Evolutionary conservation across 1,140 invertebrate genomes (phyloP).

Genomic region (Scaptomyza graminum): DNA sequence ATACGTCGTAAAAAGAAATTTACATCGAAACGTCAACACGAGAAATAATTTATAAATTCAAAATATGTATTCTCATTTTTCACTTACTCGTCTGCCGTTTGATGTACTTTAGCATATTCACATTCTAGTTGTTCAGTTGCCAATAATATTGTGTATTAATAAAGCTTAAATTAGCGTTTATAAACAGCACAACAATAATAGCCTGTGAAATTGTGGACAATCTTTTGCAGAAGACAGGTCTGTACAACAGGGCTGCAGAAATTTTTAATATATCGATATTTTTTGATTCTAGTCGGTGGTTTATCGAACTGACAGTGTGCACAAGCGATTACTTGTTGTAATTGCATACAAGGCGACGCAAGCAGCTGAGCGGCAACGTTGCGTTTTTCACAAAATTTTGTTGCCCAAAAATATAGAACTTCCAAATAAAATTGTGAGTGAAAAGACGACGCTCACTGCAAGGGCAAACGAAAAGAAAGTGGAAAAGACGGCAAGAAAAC

Average conservation of each 20-base stretch:
- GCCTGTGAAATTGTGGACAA: slow-evolving; percentile 11
- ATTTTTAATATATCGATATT: slow-evolving; percentile 7
- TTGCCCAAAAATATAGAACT: slow-evolving; percentile 2
- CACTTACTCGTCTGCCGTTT: slow-evolving; percentile 79
- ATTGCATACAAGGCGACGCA: slow-evolving; percentile 26
- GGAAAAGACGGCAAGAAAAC: slow-evolving; percentile 1
- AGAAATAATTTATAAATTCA: not conserved
- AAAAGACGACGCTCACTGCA: slow-evolving; percentile 2
- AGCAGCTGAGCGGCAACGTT: slow-evolving; percentile 48
- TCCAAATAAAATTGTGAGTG: slow-evolving; percentile 21
- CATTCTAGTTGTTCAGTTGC: slow-evolving; percentile 48
- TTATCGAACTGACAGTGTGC: slow-evolving; percentile 24
- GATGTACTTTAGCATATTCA: slow-evolving; percentile 79
- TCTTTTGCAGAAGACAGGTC: not conserved
- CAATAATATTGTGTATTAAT: slow-evolving; percentile 5
- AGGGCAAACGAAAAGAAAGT: not conserved
- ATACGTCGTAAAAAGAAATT: slow-evolving; percentile 26
- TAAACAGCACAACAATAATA: slow-evolving; percentile 12
- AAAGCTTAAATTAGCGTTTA: slow-evolving; percentile 8
- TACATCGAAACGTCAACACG: slow-evolving; percentile 28
- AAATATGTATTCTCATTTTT: not conserved
- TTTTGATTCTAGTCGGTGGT: not conserved
- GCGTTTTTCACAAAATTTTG: slow-evolving; percentile 32
- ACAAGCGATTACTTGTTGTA: slow-evolving; percentile 2
- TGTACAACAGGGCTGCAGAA: not conserved